A percentile compares a stretch with the other conserved stretches of the same genome.
These are phyloP conservation scores for Passer domesticus DNA, from an alignment of 2,113 vertebrate species.

Conservation along the genomic window DNA sequence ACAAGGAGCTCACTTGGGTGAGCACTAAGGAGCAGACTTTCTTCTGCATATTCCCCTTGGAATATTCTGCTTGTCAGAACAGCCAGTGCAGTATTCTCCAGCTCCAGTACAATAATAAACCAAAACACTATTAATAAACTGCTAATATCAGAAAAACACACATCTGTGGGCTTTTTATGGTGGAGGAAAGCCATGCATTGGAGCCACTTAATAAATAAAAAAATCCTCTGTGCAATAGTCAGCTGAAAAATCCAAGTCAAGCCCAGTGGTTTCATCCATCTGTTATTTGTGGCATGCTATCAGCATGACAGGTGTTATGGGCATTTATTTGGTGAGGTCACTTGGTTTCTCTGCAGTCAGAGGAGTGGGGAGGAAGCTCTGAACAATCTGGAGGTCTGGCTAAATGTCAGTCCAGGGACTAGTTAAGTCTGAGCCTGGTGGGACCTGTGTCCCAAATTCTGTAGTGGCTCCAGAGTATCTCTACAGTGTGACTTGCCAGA, in stretches of 20 bases:
- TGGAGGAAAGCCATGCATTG: neutral
- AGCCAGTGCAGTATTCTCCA: neutral
- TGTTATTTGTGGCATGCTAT: neutral
- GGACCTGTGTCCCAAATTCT: neutral
- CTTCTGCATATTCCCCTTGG: neutral
- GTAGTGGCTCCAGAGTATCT: neutral
- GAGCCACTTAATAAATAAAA: neutral
- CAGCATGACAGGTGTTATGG: neutral
- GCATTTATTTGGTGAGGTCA: neutral
- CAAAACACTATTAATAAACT: neutral
- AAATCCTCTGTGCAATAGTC: neutral
- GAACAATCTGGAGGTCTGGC: neutral
- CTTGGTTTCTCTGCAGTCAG: neutral
- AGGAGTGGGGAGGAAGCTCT: neutral
- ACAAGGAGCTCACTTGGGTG: neutral
- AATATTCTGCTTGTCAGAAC: neutral
- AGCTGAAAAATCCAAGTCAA: slow-evolving; percentile 32
- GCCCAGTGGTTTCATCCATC: neutral
- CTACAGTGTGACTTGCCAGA: neutral
- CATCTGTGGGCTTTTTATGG: neutral
- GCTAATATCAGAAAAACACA: neutral
- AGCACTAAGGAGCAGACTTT: neutral
- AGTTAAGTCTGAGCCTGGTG: neutral
- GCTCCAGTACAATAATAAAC: neutral
- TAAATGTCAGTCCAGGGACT: neutral